Percentiles rank a stretch among this genome's conserved stretches.
These are phyloP conservation scores for Schizopygopsis pylzovi DNA, from an alignment of 2,797 vertebrate genomes.

Conservation along the genomic window DNA sequence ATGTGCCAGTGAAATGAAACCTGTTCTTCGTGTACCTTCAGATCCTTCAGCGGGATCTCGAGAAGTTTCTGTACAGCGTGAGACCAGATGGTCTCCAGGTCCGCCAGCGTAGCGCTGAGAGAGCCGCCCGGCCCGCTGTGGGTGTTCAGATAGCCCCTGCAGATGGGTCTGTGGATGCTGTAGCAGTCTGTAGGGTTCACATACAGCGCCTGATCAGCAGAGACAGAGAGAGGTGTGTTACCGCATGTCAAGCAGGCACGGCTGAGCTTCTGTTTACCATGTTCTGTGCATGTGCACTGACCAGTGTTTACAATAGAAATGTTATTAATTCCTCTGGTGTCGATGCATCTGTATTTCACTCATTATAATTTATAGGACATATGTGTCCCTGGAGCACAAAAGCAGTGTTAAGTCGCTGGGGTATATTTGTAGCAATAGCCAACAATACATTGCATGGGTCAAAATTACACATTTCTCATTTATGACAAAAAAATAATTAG, in stretches of 20 bases:
- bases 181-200: conserved; percentile 93
- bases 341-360: too few species aligned
- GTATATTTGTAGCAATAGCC: too few species aligned
- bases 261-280: not conserved
- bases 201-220: conserved; percentile 82
- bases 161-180: conserved; percentile 90
- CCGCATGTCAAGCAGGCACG: not conserved
- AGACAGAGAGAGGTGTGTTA: not conserved
- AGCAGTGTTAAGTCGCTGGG: too few species aligned
- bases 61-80: conserved; percentile 91
- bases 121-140: conserved; percentile 89
- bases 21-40: conserved; percentile 83
- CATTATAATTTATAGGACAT: too few species aligned
- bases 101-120: conserved; percentile 86
- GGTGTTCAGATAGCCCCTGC: conserved; percentile 90
- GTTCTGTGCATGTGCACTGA: not conserved
- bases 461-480: too few species aligned
- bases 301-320: not conserved
- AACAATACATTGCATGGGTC: too few species aligned
- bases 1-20: too few species aligned
- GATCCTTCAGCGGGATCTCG: conserved; percentile 93
- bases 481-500: too few species aligned
- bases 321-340: too few species aligned
- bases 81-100: conserved; percentile 95
- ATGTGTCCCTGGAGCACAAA: too few species aligned